Conservation (phyloP, 2,113 vertebrate genomes). For the Gopherus flavomarginatus region DNA sequence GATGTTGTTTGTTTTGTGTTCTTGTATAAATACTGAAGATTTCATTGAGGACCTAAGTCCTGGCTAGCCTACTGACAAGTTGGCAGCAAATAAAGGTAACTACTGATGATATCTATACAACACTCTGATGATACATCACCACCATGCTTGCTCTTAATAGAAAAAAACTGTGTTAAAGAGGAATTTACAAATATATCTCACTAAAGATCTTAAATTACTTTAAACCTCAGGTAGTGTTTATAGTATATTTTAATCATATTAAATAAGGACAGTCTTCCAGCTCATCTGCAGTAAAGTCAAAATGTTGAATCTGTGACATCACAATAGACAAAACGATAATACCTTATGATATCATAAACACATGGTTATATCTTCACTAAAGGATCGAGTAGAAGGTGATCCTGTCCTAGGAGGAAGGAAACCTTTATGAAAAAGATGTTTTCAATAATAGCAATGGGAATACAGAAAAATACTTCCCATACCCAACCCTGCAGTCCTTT, state of each 20-base stretch:
- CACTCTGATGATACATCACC: background rate
- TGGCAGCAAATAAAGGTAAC: conserved; percentile 20
- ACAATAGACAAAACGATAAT: background rate
- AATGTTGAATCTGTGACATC: background rate
- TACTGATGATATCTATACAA: background rate
- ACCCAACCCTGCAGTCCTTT: background rate
- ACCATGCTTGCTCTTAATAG: background rate
- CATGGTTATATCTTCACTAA: background rate
- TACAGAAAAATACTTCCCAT: background rate
- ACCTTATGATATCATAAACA: background rate
- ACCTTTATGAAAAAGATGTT: background rate
- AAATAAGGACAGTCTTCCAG: background rate
- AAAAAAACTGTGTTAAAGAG: background rate
- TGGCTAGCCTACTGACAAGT: background rate
- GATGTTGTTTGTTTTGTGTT: background rate
- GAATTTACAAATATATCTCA: background rate
- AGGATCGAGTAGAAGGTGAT: background rate
- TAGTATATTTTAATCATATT: too few relatives aligned
- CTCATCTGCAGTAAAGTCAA: background rate
- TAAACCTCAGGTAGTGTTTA: too few relatives aligned
- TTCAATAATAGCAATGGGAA: background rate
- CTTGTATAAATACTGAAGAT: background rate
- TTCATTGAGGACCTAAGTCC: background rate
- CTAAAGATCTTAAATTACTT: background rate
- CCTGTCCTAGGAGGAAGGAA: background rate